Conservation (phyloP, 2,113 vertebrate genomes). For the Campylomormyrus tamandua region DNA sequence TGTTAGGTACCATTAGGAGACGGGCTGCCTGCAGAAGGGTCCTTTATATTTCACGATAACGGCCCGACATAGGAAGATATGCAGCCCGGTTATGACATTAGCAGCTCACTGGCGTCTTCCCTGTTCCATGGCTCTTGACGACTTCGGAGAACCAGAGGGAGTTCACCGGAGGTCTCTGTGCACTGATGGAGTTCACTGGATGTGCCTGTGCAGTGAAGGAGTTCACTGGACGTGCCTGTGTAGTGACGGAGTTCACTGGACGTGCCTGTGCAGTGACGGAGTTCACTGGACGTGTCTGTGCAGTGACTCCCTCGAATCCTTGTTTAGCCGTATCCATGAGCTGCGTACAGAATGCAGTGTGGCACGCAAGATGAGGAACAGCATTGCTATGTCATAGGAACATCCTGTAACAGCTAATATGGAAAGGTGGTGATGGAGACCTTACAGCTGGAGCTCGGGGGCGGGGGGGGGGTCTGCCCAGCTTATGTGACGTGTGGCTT, state of each 20-base stretch:
- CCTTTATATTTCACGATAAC: neutral
- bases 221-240: neutral
- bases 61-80: neutral
- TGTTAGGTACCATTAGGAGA: neutral
- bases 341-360: neutral
- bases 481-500: neutral
- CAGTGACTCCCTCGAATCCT: neutral
- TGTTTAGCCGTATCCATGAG: neutral
- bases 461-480: neutral
- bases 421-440: neutral
- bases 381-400: neutral
- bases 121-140: neutral
- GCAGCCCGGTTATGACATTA: neutral
- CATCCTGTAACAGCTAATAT: neutral
- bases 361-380: neutral
- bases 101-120: neutral
- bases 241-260: neutral
- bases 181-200: no score
- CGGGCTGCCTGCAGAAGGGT: neutral
- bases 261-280: neutral
- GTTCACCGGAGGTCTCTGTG: neutral
- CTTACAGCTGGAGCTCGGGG: neutral
- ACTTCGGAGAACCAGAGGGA: neutral
- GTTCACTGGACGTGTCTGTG: neutral
- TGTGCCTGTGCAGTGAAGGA: neutral